Evolutionary conservation across 2,113 vertebrate genomes (phyloP).

Genomic region (Aix galericulata): DNA sequence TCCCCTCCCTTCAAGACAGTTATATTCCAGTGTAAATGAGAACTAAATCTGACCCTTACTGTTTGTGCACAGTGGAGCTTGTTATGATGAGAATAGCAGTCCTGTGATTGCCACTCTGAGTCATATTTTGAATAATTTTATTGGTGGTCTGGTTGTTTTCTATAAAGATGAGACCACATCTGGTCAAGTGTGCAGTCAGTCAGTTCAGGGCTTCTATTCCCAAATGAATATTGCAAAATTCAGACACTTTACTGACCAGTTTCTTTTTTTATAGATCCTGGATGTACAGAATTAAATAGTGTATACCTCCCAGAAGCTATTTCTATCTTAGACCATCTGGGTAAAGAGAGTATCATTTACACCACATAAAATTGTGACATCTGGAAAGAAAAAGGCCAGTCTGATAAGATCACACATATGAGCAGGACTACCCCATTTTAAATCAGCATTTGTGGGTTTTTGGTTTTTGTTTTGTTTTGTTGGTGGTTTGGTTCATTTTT

Average conservation of each 20-base stretch:
- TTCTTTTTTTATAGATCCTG: conserved; percentile 62
- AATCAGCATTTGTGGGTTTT: not conserved
- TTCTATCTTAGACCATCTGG: conserved; percentile 61
- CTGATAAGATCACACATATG: conserved; percentile 58
- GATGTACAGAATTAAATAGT: conserved; percentile 30
- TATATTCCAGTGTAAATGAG: not conserved
- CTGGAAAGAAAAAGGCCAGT: conserved; percentile 58
- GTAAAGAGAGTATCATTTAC: conserved; percentile 64
- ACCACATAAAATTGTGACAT: conserved; percentile 65
- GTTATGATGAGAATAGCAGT: conserved; percentile 48
- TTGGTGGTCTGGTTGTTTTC: conserved; percentile 49
- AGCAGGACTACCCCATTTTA: conserved; percentile 18
- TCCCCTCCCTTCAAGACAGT: not conserved
- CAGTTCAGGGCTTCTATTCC: conserved; percentile 38
- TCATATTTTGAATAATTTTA: conserved; percentile 63
- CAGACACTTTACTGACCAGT: conserved; percentile 50
- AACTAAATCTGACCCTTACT: not conserved
- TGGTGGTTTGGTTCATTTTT: not conserved
- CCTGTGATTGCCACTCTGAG: conserved; percentile 27
- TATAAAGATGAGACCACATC: conserved; percentile 59
- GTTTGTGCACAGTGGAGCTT: conserved; percentile 11
- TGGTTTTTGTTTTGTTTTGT: not conserved
- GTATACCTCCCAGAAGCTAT: conserved; percentile 65
- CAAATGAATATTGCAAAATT: conserved; percentile 22
- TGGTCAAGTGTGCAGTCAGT: conserved; percentile 35